A percentile compares a stretch with the other conserved stretches of the same genome.
Conservation (phyloP, 2,888 invertebrate species). For the Perithous albicinctus region DNA sequence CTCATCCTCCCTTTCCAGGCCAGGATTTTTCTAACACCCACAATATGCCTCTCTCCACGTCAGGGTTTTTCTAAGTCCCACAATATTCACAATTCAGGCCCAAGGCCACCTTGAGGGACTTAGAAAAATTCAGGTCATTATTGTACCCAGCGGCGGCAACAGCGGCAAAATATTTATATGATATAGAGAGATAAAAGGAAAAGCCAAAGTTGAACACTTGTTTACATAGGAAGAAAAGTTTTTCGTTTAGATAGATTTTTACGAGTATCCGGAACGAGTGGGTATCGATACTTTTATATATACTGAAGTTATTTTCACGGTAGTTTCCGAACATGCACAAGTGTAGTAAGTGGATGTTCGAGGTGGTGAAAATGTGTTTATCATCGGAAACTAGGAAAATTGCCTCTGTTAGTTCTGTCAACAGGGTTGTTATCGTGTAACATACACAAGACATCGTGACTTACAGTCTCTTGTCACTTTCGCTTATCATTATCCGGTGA, state of each 20-base stretch:
- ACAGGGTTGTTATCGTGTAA: background rate
- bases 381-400: slow-evolving; percentile 3
- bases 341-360: background rate
- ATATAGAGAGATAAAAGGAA: too few species aligned
- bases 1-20: too few species aligned
- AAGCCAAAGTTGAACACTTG: too few species aligned
- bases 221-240: too few species aligned
- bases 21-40: too few species aligned
- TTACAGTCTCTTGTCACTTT: background rate
- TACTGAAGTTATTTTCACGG: background rate
- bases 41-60: too few species aligned
- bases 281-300: background rate
- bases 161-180: too few species aligned
- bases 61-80: too few species aligned
- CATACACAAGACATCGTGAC: background rate
- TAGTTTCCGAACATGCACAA: background rate
- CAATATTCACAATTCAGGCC: too few species aligned
- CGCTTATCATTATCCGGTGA: slow-evolving; percentile 30
- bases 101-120: too few species aligned
- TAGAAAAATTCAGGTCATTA: too few species aligned
- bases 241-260: background rate
- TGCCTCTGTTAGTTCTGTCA: background rate
- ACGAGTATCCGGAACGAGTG: background rate
- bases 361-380: background rate
- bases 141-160: too few species aligned